Base-by-base conservation (phyloP, 1,140 invertebrate genomes). In the Drosophila virilis region DNA sequence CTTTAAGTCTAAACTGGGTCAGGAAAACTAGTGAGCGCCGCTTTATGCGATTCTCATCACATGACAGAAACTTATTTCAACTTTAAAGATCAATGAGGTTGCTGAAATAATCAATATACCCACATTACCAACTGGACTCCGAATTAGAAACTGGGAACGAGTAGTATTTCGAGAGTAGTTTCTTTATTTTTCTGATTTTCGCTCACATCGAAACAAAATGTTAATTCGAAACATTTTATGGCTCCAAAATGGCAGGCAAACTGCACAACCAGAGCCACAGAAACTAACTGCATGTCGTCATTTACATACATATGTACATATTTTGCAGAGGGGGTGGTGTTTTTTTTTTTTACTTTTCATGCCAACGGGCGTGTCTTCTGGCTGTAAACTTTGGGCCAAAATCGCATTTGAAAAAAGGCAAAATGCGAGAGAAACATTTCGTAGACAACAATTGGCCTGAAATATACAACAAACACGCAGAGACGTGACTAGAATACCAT, bases 401-500 rank as follows among this genome's bases (percentile, higher is more conserved):
- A 68, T 54, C 57, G 45, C 46, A 51, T 17, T 60, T 35, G 35
- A 61, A 51, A 8, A 48, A 37, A 40, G 17, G 13, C 22, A 52
- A 28, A 45, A 45, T 17, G 40, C 32, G 28, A 42, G 17, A 57
- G 15, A 38, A 22, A 45, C 70, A 71, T 60, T 68, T 68, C 46
- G 55, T 45, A 72, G 54, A 75, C 67, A 66, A 61, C 74, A 77
- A 74, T 74, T 74, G 71, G 65, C 71, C 71, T 74, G 69, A 69
- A 67, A 60, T 64, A 61, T 51, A 74, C 60, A 77, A 64, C 74
- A 75, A 84, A 85, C 82, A 80, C 68, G 72, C 68, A 50, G 68
- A 72, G 77, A 88, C 82, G 83, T 88, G 83, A 86, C 83, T 85
- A 64, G 83, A 86, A 86, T 86, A 73, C 66, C 55, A 82, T 78